A percentile compares a stretch with the other conserved stretches of the same genome.
These are phyloP conservation scores for Gymnogyps californianus DNA, from an alignment of 2,113 vertebrate species.

Conservation along the genomic window DNA sequence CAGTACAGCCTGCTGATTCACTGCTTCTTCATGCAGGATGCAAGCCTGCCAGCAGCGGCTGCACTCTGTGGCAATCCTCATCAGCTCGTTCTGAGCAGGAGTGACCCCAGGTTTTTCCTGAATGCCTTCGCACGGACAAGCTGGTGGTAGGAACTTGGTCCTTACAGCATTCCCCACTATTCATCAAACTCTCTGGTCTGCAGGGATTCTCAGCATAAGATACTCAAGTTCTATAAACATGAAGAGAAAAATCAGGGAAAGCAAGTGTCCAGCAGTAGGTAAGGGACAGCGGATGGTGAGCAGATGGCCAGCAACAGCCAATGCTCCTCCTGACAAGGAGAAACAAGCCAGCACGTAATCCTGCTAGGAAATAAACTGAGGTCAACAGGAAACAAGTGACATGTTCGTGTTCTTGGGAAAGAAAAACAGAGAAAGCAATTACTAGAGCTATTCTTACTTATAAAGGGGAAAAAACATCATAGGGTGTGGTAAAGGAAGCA, in stretches of 20 bases:
- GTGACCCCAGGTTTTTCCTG: neutral
- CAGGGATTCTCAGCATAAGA: neutral
- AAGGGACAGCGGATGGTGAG: neutral
- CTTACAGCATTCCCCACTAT: neutral
- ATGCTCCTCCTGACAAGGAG: neutral
- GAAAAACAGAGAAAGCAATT: neutral
- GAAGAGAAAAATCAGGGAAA: neutral
- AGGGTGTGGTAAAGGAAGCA: neutral
- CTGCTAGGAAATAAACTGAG: neutral
- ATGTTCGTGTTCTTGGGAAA: neutral
- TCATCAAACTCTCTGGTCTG: neutral
- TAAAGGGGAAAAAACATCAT: neutral
- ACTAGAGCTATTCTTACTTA: neutral
- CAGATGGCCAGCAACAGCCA: neutral
- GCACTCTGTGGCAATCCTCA: neutral
- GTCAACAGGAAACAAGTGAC: neutral
- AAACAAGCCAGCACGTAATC: neutral
- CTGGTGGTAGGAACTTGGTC: neutral
- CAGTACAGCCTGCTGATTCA: neutral
- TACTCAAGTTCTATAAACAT: neutral
- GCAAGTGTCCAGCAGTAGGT: neutral
- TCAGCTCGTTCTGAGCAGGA: neutral
- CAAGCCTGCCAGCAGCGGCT: neutral
- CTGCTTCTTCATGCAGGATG: neutral
- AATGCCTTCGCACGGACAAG: neutral